Conservation (phyloP, 2,797 vertebrate species). For the Sitta carolinensis region DNA sequence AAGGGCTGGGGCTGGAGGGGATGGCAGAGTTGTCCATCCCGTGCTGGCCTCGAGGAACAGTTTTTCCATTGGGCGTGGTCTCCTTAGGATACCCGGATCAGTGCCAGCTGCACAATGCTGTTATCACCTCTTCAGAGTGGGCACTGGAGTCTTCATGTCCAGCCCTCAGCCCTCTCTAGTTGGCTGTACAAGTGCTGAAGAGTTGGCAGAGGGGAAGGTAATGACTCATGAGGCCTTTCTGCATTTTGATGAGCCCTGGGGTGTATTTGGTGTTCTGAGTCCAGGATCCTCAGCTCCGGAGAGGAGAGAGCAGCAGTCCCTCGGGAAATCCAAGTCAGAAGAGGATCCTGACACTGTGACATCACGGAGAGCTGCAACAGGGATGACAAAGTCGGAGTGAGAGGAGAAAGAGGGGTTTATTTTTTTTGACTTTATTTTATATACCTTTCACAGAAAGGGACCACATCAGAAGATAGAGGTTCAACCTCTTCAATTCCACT, state of each 20-base stretch:
- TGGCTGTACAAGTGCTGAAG: too few relatives aligned
- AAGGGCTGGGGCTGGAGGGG: background rate
- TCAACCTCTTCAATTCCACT: too few relatives aligned
- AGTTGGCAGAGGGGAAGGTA: background rate
- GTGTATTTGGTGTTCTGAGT: background rate
- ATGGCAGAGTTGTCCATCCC: background rate
- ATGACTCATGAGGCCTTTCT: background rate
- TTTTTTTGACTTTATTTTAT: too few relatives aligned
- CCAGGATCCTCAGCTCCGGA: background rate
- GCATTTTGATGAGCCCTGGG: background rate
- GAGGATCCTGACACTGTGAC: too few relatives aligned
- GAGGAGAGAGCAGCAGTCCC: background rate
- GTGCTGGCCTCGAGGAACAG: accelerated
- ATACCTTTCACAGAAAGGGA: too few relatives aligned
- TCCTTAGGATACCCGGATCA: background rate
- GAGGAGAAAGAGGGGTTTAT: too few relatives aligned
- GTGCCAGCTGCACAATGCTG: background rate
- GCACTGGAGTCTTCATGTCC: background rate
- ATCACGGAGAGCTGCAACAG: too few relatives aligned
- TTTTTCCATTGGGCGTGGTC: background rate
- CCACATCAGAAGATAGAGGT: too few relatives aligned
- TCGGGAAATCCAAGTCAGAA: background rate
- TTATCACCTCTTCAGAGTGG: background rate
- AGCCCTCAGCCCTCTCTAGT: too few relatives aligned
- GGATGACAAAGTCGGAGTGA: too few relatives aligned